These are phyloP conservation scores for Falcaria lacertinaria DNA, from an alignment of 2,888 invertebrate genomes.

Conservation along the genomic window DNA sequence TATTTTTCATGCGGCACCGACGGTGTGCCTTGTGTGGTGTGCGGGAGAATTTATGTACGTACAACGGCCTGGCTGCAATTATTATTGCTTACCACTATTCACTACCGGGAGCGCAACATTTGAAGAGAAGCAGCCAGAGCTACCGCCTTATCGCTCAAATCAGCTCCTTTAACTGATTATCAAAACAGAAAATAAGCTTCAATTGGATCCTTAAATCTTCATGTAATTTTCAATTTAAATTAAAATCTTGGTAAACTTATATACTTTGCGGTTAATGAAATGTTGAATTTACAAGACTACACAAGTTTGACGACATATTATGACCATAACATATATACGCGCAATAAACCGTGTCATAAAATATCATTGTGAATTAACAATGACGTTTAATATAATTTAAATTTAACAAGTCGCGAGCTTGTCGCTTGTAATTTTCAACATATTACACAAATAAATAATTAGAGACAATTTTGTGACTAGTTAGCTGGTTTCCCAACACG, in stretches of 20 bases:
- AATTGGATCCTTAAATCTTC: too few species aligned
- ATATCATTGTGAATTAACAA: constrained; percentile 51
- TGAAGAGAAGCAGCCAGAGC: constrained; percentile 13
- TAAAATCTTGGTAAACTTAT: constrained; percentile 34
- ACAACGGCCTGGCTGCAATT: constrained; percentile 61
- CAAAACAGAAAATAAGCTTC: too few species aligned
- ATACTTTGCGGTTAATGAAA: constrained; percentile 44
- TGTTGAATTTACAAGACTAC: constrained; percentile 51
- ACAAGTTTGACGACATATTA: constrained; percentile 34
- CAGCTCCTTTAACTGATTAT: too few species aligned
- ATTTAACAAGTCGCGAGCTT: neutral
- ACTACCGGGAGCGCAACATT: constrained; percentile 20
- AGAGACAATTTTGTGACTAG: neutral
- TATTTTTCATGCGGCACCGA: constrained; percentile 69
- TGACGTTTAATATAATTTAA: constrained; percentile 38
- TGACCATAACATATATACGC: constrained; percentile 39
- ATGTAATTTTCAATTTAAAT: constrained; percentile 8
- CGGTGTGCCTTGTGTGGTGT: constrained; percentile 40
- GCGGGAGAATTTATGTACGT: constrained; percentile 66
- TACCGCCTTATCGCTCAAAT: neutral
- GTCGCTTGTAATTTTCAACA: neutral
- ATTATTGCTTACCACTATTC: constrained; percentile 37
- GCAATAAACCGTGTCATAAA: constrained; percentile 35
- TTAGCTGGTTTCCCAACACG: constrained; percentile 37
- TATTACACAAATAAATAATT: neutral